A percentile compares a stretch with the other conserved stretches of the same genome.
Conservation (phyloP, 2,113 vertebrate species). For the Salvelinus alpinus region DNA sequence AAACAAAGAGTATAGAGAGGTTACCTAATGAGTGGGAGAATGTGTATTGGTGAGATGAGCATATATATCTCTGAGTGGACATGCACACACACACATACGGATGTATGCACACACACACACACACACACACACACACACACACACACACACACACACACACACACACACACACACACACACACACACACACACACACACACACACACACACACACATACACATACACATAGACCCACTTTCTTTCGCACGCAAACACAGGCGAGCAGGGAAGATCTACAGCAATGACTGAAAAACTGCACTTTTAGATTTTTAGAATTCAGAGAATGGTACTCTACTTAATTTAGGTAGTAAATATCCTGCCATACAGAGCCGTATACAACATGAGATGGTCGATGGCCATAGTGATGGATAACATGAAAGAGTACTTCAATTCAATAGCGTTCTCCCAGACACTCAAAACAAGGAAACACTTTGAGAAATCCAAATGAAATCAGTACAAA, state of each 20-base stretch:
- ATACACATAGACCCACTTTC: background rate
- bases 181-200: background rate
- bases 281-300: background rate
- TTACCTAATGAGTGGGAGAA: slow-evolving; percentile 57
- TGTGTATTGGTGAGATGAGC: slow-evolving; percentile 43
- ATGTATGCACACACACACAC: background rate
- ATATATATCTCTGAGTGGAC: slow-evolving; percentile 20
- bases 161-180: background rate
- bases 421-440: background rate
- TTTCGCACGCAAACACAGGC: background rate
- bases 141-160: background rate
- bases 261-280: background rate
- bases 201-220: slow-evolving; percentile 1
- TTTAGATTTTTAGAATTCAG: background rate
- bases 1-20: slow-evolving; percentile 66
- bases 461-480: background rate
- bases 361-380: no score
- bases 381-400: background rate
- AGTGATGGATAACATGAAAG: no score
- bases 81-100: background rate
- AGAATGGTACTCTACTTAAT: background rate
- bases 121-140: background rate
- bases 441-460: background rate
- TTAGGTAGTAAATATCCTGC: background rate
- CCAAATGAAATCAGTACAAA: background rate